Conservation (phyloP, 2,113 vertebrate genomes). For the Sinocyclocheilus maitianheensis region DNA sequence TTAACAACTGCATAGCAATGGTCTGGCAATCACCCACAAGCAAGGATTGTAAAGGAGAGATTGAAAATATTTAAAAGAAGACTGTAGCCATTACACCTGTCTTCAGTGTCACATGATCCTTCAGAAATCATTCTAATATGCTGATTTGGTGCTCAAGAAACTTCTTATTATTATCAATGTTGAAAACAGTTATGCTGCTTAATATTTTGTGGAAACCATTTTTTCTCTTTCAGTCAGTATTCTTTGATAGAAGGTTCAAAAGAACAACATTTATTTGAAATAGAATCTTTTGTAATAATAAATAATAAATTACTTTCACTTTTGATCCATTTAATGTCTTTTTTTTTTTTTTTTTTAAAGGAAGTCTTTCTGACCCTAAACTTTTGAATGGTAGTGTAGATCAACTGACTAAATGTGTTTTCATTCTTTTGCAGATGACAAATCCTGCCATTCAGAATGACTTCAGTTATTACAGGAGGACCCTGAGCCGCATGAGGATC, state of each 20-base stretch:
- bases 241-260: background rate
- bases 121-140: background rate
- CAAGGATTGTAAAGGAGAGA: background rate
- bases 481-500: slow-evolving; percentile 56
- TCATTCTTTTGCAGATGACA: slow-evolving; percentile 43
- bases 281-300: background rate
- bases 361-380: background rate
- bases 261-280: background rate
- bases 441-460: slow-evolving; percentile 58
- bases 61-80: too few species aligned
- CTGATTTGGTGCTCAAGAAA: background rate
- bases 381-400: background rate
- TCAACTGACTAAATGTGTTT: too few species aligned
- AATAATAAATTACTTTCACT: background rate
- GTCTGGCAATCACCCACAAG: background rate
- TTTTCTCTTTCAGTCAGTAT: background rate
- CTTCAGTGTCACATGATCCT: background rate
- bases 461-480: slow-evolving; percentile 59
- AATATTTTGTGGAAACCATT: background rate
- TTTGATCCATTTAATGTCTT: background rate
- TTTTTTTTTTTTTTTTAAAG: background rate
- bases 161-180: background rate
- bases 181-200: background rate
- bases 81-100: background rate
- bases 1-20: background rate